These are phyloP conservation scores for Pterocles orientalis DNA, from an alignment of 2,113 vertebrate genomes.

Conservation along the genomic window DNA sequence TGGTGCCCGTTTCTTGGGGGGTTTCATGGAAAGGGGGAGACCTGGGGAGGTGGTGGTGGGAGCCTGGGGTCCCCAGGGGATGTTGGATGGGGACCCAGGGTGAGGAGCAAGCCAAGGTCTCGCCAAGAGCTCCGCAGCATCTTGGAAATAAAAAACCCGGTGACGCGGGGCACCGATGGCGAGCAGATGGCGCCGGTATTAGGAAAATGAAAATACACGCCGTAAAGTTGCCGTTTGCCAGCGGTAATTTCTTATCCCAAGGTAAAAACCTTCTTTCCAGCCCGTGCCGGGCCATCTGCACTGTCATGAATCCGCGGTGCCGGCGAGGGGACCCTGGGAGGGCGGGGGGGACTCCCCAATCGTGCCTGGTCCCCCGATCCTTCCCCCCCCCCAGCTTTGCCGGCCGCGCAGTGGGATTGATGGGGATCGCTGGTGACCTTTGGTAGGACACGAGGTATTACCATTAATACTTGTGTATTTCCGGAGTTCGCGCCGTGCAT, in stretches of 20 bases:
- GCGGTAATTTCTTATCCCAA: conserved; percentile 82
- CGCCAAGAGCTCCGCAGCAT: background rate
- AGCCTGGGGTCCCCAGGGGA: background rate
- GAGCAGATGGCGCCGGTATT: conserved; percentile 86
- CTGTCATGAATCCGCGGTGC: conserved; percentile 51
- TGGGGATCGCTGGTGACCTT: conserved; percentile 75
- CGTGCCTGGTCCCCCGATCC: no score
- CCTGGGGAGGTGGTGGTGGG: background rate
- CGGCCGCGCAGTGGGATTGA: conserved; percentile 51
- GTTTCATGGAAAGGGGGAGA: background rate
- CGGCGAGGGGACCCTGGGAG: background rate
- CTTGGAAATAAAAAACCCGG: background rate
- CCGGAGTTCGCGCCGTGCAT: conserved; percentile 19
- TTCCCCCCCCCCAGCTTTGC: background rate
- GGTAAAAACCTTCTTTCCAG: conserved; percentile 77
- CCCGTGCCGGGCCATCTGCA: conserved; percentile 76
- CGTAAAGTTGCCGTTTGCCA: conserved; percentile 81
- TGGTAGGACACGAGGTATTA: conserved; percentile 72
- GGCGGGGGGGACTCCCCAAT: background rate
- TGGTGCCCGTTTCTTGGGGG: background rate
- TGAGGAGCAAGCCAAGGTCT: background rate
- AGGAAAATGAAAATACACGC: conserved; percentile 84
- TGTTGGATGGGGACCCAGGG: rapidly evolving
- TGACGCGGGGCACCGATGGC: conserved; percentile 57
- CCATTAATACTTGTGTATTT: conserved; percentile 67